A percentile compares a stretch with the other conserved stretches of the same genome.
Evolutionary conservation across 2,888 invertebrate species (phyloP).

Genomic region (Galerucella nymphaeae): DNA sequence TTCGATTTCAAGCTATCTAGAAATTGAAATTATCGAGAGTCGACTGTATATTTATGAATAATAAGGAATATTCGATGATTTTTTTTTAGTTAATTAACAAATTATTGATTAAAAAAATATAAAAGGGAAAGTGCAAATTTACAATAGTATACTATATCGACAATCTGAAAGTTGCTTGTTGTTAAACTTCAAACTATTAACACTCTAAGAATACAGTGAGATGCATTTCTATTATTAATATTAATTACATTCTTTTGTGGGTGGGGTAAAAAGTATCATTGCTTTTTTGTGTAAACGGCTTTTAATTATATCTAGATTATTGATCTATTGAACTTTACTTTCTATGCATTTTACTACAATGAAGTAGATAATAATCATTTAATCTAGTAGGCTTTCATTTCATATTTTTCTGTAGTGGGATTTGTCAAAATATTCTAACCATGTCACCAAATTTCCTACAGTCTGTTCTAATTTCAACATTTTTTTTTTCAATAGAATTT

Average conservation of each 20-base stretch:
- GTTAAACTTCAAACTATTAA: not conserved
- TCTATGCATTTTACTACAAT: not conserved
- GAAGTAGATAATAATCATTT: not conserved
- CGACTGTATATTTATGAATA: too few species aligned
- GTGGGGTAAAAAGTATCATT: not conserved
- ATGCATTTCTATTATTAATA: not conserved
- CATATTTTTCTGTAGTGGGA: not conserved
- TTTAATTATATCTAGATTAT: conserved; percentile 1
- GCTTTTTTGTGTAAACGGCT: not conserved
- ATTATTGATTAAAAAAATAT: not conserved
- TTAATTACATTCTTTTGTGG: not conserved
- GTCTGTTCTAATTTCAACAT: too few species aligned
- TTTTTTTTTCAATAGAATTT: too few species aligned
- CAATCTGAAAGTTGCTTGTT: not conserved
- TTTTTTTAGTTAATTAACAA: not conserved
- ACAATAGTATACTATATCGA: not conserved
- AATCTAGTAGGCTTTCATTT: not conserved
- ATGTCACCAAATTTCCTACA: too few species aligned
- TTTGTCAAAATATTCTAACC: too few species aligned
- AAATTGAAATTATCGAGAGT: too few species aligned
- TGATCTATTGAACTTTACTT: not conserved
- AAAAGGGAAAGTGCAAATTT: not conserved
- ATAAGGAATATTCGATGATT: not conserved
- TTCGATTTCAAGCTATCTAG: too few species aligned
- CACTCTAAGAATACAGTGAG: not conserved